These are phyloP conservation scores for Passer domesticus DNA, from an alignment of 2,113 vertebrate genomes.

Conservation along the genomic window DNA sequence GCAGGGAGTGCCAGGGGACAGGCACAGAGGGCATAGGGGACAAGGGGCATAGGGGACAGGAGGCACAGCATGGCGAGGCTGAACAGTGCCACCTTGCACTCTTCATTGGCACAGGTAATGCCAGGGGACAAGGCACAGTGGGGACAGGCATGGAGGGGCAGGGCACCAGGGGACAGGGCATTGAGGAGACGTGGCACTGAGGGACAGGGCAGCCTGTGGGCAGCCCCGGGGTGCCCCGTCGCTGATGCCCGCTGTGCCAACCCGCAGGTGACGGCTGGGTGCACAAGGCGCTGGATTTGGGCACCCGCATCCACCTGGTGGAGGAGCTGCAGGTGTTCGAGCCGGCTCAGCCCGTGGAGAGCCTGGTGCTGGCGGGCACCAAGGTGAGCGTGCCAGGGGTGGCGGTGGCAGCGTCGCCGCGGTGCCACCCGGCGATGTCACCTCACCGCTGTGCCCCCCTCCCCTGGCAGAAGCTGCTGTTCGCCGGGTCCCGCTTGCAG, in stretches of 20 bases:
- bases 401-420: fast-evolving
- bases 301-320: slow-evolving; percentile 83
- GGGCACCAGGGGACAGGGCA: not conserved
- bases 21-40: too few relatives aligned
- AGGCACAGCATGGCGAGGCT: too few relatives aligned
- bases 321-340: slow-evolving; percentile 96
- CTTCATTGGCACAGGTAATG: not conserved
- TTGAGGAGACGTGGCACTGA: not conserved
- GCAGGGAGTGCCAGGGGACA: not conserved
- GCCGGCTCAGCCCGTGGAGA: slow-evolving; percentile 84
- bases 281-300: slow-evolving; percentile 86
- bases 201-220: fast-evolving
- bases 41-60: too few relatives aligned
- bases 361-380: slow-evolving; percentile 84
- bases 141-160: not conserved
- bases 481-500: slow-evolving; percentile 87
- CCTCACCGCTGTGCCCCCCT: not conserved
- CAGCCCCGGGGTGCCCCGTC: fast-evolving
- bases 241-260: not conserved
- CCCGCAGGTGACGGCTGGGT: slow-evolving; percentile 88
- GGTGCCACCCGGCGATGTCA: fast-evolving
- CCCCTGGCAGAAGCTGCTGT: slow-evolving; percentile 84
- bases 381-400: slow-evolving; percentile 73
- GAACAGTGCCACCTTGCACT: too few relatives aligned
- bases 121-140: not conserved